Percentiles rank a stretch among this genome's conserved stretches.
Conservation (phyloP, 2,888 invertebrate species). For the Helicoverpa assulta region DNA sequence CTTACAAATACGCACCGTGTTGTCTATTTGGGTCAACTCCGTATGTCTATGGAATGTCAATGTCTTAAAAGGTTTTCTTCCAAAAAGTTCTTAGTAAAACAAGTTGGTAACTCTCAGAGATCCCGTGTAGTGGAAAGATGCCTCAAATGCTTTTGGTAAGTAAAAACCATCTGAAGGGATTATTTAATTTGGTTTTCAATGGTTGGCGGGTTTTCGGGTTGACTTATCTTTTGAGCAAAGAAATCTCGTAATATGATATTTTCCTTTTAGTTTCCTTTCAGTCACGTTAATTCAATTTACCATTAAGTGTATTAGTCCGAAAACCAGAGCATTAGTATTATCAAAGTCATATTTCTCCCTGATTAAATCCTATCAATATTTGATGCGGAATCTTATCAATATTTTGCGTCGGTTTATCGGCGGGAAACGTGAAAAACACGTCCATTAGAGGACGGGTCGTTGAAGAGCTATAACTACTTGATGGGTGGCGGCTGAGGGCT, state of each 20-base stretch:
- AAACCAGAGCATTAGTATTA: background rate
- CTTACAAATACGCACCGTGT: conserved; percentile 50
- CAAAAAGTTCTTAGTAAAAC: conserved; percentile 38
- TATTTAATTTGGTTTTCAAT: conserved; percentile 46
- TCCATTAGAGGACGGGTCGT: conserved; percentile 40
- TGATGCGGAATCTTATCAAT: conserved; percentile 35
- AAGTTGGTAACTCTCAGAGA: conserved; percentile 18
- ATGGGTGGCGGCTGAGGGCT: conserved; percentile 51
- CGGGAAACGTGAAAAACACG: conserved; percentile 41
- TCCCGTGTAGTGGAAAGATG: conserved; percentile 21
- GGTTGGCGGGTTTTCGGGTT: conserved; percentile 16
- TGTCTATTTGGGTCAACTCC: conserved; percentile 60
- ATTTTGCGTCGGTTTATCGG: conserved; percentile 38
- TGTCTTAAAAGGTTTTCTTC: conserved; percentile 59
- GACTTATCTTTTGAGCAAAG: conserved; percentile 19
- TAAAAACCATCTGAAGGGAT: conserved; percentile 37
- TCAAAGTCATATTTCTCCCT: conserved; percentile 2
- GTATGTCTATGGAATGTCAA: conserved; percentile 55
- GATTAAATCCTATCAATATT: background rate
- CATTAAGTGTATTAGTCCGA: no score
- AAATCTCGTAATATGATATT: conserved; percentile 19
- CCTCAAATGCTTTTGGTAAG: conserved; percentile 38
- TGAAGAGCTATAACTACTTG: conserved; percentile 50
- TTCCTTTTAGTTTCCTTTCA: conserved; percentile 20
- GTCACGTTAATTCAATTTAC: background rate